These are phyloP conservation scores for Mythimna pallens DNA, from an alignment of 2,888 invertebrate genomes.

Conservation along the genomic window DNA sequence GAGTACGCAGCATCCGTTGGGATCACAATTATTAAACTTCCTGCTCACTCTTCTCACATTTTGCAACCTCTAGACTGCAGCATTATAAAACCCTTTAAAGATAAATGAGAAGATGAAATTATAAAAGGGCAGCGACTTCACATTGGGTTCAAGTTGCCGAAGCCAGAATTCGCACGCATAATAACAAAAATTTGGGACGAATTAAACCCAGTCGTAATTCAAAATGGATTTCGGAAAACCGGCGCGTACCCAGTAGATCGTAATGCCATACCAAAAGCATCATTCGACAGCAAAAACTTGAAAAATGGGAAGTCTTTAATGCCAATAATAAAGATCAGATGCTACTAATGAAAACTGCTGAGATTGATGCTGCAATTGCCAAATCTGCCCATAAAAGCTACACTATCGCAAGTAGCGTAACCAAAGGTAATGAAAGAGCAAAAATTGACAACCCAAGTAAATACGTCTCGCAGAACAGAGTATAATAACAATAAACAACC, in stretches of 20 bases:
- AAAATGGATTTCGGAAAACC: slow-evolving; percentile 1
- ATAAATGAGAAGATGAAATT: neutral
- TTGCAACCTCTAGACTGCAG: neutral
- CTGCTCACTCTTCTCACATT: too few relatives aligned
- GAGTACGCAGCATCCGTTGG: neutral
- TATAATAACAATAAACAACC: too few relatives aligned
- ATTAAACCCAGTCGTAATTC: neutral
- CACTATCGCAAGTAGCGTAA: too few relatives aligned
- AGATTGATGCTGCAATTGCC: too few relatives aligned
- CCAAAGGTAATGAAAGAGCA: too few relatives aligned
- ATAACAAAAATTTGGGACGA: slow-evolving; percentile 6
- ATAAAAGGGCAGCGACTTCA: slow-evolving; percentile 7
- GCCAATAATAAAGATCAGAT: too few relatives aligned
- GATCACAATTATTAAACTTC: neutral
- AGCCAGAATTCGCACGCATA: slow-evolving; percentile 4
- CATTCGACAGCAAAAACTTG: neutral
- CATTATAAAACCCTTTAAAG: neutral
- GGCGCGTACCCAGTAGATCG: neutral
- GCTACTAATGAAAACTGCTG: too few relatives aligned
- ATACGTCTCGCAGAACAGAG: too few relatives aligned
- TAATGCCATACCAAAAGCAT: slow-evolving; percentile 4
- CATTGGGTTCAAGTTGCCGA: neutral
- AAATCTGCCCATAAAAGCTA: too few relatives aligned
- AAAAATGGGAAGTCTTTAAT: neutral
- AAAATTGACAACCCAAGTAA: too few relatives aligned